Evolutionary conservation across 2,888 invertebrate species (phyloP).

Genomic region (Trissoscelio sp.): DNA sequence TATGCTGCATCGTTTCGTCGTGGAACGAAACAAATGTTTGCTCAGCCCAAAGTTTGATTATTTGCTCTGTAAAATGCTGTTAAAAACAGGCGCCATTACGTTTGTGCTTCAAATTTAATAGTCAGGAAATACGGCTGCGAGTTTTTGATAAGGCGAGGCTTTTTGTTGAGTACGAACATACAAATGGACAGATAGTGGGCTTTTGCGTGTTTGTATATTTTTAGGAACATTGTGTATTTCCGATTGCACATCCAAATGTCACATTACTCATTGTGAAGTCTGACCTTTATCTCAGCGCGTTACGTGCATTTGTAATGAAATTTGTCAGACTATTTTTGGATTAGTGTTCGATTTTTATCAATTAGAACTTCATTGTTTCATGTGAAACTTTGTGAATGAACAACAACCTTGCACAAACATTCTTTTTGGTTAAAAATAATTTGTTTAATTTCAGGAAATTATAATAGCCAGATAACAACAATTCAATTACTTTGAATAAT

Average conservation of each 20-base stretch:
- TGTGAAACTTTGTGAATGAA: too few relatives aligned
- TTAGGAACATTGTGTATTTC: not conserved
- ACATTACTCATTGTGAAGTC: slow-evolving; percentile 3
- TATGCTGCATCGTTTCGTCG: slow-evolving; percentile 51
- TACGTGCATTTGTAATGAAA: slow-evolving; percentile 15
- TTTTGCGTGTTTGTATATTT: slow-evolving; percentile 27
- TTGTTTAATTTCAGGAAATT: too few relatives aligned
- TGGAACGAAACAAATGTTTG: slow-evolving; percentile 61
- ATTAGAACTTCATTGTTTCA: too few relatives aligned
- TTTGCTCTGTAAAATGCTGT: slow-evolving; percentile 52
- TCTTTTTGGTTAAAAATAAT: too few relatives aligned
- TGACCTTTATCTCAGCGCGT: slow-evolving; percentile 27
- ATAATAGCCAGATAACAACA: too few relatives aligned
- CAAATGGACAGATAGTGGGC: too few relatives aligned
- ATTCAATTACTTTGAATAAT: too few relatives aligned
- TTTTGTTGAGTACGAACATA: not conserved
- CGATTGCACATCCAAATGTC: slow-evolving; percentile 23
- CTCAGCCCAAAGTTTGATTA: slow-evolving; percentile 55
- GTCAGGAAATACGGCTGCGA: slow-evolving; percentile 14
- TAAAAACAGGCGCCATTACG: slow-evolving; percentile 37
- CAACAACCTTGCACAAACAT: too few relatives aligned
- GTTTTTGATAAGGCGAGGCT: slow-evolving; percentile 28
- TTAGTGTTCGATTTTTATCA: slow-evolving; percentile 2
- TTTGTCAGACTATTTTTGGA: not conserved
- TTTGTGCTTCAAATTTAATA: slow-evolving; percentile 40